Evolutionary conservation across 2,797 vertebrate species (phyloP), one percentile per base, ranked within the genome.

Genomic region (Sebastes trivittatus): DNA sequence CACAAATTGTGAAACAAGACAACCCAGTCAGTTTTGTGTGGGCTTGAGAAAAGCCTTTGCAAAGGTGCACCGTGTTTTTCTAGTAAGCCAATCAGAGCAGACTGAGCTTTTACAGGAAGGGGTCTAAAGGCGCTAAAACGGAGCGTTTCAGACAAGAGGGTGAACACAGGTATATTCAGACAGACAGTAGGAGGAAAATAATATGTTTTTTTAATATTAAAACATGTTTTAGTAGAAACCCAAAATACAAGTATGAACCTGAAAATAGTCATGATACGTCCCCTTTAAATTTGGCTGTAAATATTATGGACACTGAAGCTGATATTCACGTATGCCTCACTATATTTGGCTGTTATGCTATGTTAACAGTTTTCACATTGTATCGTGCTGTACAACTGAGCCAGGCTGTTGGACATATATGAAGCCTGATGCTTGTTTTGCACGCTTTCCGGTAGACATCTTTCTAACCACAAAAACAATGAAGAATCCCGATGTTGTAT

Each of bases 331-430:
- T 49, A 25, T 72, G 46, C 56, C 3, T 77, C 63, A 18, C 30
- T 85, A 5, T 81, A 29, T 67, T 74, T 68, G 63, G 29, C 61
- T 81, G 52, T 78, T 55, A 46, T 82, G 59, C 46, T 72, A 14
- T n/a, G 34, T 74, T 13, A 42, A 73, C 34, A 65, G 34, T 74
- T 85, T 80, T 72, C 14, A 34, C 34, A 74, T 25, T 78, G 67
- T 84, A 69, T 42, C 52, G 66, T 86, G 73, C 60, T 64, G 69
- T 81, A 36, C 30, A 56, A 82, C 70, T 83, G 78, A 83, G 68
- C 65, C 63, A 32, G n/a, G 49, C 23, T 80, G 76, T 54, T 77
- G 66, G 55, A 66, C 64, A 61, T 71, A 36, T 22, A 36, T 22
- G 13, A 54, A 68, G 23, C 52, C 27, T 0, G 1, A 7, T 56